phyloP scores from a whole-genome alignment of 2,113 vertebrate species.

The Gallinago media region DNA sequence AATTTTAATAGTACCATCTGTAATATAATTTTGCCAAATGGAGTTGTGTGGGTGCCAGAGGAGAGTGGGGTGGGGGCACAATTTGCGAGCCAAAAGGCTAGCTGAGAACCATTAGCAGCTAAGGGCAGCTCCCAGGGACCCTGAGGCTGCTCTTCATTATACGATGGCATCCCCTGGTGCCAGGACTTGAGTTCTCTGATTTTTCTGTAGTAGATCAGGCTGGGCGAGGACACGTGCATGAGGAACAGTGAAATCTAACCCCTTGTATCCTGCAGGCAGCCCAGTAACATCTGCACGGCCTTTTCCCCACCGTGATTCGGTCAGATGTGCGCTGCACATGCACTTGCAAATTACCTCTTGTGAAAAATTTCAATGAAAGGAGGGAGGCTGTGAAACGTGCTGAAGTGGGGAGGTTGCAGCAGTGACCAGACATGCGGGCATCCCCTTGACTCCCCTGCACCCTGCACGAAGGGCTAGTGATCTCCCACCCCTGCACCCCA shows the following conservation, averaged over 20 bases:
- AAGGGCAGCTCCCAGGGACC: neutral
- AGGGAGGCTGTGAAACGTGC: rapidly evolving
- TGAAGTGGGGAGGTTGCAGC: neutral
- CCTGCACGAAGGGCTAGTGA: neutral
- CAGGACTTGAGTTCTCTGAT: neutral
- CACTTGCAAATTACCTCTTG: neutral
- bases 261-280: neutral
- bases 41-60: neutral
- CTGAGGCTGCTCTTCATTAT: neutral
- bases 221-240: neutral
- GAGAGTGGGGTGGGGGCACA: rapidly evolving
- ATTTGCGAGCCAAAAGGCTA: neutral
- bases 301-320: neutral
- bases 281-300: neutral
- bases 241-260: neutral
- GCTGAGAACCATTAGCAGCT: neutral
- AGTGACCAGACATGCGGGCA: rapidly evolving
- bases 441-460: neutral
- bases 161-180: rapidly evolving
- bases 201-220: neutral
- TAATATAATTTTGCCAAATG: neutral
- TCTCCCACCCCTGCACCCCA: neutral
- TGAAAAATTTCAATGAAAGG: neutral
- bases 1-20: neutral
- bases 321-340: neutral